Evolutionary conservation across 1,140 invertebrate genomes (phyloP).

Genomic region (Ceratoteleas bidentatus): DNA sequence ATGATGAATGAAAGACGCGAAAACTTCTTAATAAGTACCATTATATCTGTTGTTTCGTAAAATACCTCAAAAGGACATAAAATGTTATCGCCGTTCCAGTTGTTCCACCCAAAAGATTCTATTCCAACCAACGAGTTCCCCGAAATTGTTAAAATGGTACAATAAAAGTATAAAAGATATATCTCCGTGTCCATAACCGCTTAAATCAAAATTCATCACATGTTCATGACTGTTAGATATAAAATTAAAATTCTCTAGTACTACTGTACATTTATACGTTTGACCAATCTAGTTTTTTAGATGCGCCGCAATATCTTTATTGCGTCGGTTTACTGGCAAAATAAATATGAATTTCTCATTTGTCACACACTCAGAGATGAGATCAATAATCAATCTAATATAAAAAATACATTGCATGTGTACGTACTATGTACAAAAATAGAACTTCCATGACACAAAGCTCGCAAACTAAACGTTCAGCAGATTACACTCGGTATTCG

Average conservation of each 20-base stretch:
- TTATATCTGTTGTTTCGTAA: too few relatives aligned
- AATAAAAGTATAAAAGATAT: background rate
- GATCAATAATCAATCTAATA: conserved; percentile 35
- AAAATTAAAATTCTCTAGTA: conserved; percentile 2
- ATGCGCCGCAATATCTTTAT: background rate
- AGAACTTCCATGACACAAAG: conserved; percentile 9
- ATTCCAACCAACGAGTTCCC: background rate
- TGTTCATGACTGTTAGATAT: conserved; percentile 13
- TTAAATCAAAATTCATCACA: conserved; percentile 28
- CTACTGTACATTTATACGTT: conserved; percentile 4
- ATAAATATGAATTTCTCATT: conserved; percentile 12
- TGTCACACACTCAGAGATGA: conserved; percentile 16
- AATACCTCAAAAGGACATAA: too few relatives aligned
- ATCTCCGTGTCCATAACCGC: background rate
- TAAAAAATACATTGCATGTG: conserved; percentile 21
- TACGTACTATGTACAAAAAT: conserved; percentile 38
- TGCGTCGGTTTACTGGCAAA: conserved; percentile 1
- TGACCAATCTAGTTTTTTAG: background rate
- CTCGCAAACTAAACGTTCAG: conserved; percentile 6
- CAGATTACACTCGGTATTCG: background rate
- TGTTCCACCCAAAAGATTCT: too few relatives aligned
- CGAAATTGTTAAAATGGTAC: background rate
- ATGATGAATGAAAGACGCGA: too few relatives aligned
- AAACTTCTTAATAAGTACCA: too few relatives aligned
- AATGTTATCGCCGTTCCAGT: too few relatives aligned